phyloP scores from a whole-genome alignment of 2,888 invertebrate species.

The Myopa tessellatipennis region DNA sequence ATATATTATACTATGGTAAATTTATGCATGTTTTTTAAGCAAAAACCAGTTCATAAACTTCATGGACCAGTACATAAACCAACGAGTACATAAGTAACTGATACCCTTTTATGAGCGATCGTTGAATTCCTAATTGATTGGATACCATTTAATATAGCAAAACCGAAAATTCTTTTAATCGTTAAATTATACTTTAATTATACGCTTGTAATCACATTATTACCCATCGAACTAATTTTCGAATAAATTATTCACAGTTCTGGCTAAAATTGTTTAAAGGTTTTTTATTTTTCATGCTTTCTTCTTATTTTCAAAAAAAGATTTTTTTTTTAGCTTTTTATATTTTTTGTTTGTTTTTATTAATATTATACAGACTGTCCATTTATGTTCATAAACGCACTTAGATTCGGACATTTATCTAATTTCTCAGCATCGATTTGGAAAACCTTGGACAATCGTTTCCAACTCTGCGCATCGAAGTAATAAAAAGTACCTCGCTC shows the following conservation, averaged over 20 bases:
- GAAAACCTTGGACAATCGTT: conserved; percentile 99
- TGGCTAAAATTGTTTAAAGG: conserved; percentile 50
- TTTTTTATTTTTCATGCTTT: conserved; percentile 49
- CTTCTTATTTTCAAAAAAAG: conserved; percentile 53
- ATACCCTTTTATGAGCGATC: too few species aligned
- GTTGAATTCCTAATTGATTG: too few species aligned
- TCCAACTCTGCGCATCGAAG: conserved; percentile 99
- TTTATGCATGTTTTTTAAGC: too few species aligned
- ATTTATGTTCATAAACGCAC: conserved; percentile 68
- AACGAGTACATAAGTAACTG: too few species aligned
- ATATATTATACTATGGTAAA: too few species aligned
- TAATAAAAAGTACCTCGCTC: conserved; percentile 99
- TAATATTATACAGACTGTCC: conserved; percentile 70
- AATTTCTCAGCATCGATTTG: conserved; percentile 98
- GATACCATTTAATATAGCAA: too few species aligned
- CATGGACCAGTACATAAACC: too few species aligned
- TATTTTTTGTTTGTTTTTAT: conserved; percentile 63
- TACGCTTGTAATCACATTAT: not conserved
- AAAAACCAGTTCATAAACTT: too few species aligned
- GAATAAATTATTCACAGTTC: conserved; percentile 29
- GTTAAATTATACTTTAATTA: too few species aligned
- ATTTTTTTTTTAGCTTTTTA: conserved; percentile 54
- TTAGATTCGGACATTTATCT: conserved; percentile 76
- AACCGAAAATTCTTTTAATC: too few species aligned
- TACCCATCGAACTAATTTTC: not conserved